Conservation (phyloP, 2,888 invertebrate genomes). For the Cerastis rubricosa region DNA sequence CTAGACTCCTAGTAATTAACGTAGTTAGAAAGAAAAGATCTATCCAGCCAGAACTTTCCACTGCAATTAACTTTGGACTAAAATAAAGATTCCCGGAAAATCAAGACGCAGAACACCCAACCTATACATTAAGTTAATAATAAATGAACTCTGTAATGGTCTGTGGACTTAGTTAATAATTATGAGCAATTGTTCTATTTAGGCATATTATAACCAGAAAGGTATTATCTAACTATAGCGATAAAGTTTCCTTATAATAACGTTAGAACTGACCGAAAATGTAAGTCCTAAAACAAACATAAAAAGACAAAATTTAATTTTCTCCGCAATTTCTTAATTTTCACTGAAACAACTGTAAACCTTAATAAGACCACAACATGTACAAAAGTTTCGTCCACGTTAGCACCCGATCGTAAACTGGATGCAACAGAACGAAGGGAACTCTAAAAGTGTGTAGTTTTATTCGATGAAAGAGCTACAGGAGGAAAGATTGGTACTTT, state of each 20-base stretch:
- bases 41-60: not conserved
- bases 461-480: constrained; percentile 49
- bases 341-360: constrained; percentile 21
- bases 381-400: constrained; percentile 27
- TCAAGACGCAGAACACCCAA: not conserved
- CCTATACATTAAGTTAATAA: not conserved
- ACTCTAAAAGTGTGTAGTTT: constrained; percentile 55
- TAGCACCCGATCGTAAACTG: constrained; percentile 50
- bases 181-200: not conserved
- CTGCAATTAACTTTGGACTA: constrained; percentile 10
- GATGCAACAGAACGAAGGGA: constrained; percentile 44
- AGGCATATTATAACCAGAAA: not conserved
- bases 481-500: constrained; percentile 55
- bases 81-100: constrained; percentile 3
- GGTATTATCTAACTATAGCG: not conserved
- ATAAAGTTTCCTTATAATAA: not conserved
- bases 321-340: constrained; percentile 1
- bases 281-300: constrained; percentile 2
- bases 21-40: constrained; percentile 22
- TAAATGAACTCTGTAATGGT: not conserved
- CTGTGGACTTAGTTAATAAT: not conserved
- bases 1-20: constrained; percentile 31
- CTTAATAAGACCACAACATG: constrained; percentile 28
- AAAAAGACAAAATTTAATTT: constrained; percentile 27
- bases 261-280: not conserved